Evolutionary conservation across 2,797 vertebrate genomes (phyloP).

Genomic region (Rhodeus uyekii): DNA sequence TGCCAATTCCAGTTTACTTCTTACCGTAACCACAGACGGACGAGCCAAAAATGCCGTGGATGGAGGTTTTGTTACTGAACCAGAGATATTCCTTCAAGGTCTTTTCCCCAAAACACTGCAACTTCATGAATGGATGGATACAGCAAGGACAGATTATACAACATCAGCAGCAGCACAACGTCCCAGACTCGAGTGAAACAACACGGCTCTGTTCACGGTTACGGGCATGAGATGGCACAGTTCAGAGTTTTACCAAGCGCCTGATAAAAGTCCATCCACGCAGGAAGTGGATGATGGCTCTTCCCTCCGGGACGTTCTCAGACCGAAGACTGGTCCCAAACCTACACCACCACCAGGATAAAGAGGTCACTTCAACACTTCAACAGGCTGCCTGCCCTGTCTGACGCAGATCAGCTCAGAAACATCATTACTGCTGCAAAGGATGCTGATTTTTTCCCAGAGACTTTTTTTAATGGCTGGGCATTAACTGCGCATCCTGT

Average conservation of each 20-base stretch:
- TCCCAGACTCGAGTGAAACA: conserved; percentile 29
- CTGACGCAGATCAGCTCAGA: conserved; percentile 41
- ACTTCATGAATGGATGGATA: conserved; percentile 1
- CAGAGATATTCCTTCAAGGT: background rate
- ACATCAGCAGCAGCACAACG: conserved; percentile 50
- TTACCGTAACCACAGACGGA: background rate
- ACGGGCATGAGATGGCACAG: conserved; percentile 45
- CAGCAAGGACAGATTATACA: conserved; percentile 23
- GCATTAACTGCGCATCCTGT: conserved; percentile 12
- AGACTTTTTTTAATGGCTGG: too few species aligned
- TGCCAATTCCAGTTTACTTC: background rate
- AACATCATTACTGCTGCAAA: conserved; percentile 37
- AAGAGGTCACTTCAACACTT: conserved; percentile 51
- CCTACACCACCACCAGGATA: conserved; percentile 75
- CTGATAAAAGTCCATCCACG: conserved; percentile 55
- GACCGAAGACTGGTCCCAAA: conserved; percentile 99
- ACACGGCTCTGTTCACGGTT: conserved; percentile 44
- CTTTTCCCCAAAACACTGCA: background rate
- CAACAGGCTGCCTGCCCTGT: conserved; percentile 48
- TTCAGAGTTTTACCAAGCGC: conserved; percentile 48
- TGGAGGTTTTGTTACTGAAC: background rate
- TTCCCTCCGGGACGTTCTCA: conserved; percentile 72
- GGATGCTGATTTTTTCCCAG: conserved; percentile 13
- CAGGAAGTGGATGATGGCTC: conserved; percentile 53
- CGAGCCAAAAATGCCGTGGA: conserved; percentile 15